Conservation (phyloP, 2,888 invertebrate species). For the Drosophila mimetica region DNA sequence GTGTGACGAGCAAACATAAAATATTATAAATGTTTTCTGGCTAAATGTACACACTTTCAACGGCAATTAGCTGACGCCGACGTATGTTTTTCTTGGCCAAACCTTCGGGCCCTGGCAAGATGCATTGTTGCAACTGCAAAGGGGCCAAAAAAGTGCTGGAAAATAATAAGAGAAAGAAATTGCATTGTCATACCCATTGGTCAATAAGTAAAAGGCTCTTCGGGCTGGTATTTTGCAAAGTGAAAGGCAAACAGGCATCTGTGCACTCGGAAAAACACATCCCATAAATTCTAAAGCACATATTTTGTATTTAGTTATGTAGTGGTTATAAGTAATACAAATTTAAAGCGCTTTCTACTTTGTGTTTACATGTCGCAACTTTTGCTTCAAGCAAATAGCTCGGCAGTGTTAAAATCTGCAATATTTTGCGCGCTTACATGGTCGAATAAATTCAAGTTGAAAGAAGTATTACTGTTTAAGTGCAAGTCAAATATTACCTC, state of each 20-base stretch:
- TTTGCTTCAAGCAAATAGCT: background rate
- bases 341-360: background rate
- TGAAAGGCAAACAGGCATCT: constrained; percentile 58
- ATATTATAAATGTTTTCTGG: constrained; percentile 35
- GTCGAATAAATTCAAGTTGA: background rate
- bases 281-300: constrained; percentile 23
- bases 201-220: constrained; percentile 44
- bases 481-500: background rate
- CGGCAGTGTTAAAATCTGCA: background rate
- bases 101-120: constrained; percentile 14
- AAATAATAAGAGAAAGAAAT: constrained; percentile 48
- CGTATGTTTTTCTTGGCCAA: constrained; percentile 25
- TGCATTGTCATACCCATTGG: constrained; percentile 69
- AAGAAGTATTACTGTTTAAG: background rate
- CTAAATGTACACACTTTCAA: constrained; percentile 34
- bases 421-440: background rate
- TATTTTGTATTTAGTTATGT: background rate
- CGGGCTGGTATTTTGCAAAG: constrained; percentile 49
- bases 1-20: constrained; percentile 32
- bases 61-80: constrained; percentile 60
- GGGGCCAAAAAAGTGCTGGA: constrained; percentile 13
- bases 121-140: constrained; percentile 24
- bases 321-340: background rate
- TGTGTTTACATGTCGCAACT: background rate
- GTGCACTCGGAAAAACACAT: constrained; percentile 6